Evolutionary conservation across 2,797 vertebrate species (phyloP).

Genomic region (Enteromius treurensis): DNA sequence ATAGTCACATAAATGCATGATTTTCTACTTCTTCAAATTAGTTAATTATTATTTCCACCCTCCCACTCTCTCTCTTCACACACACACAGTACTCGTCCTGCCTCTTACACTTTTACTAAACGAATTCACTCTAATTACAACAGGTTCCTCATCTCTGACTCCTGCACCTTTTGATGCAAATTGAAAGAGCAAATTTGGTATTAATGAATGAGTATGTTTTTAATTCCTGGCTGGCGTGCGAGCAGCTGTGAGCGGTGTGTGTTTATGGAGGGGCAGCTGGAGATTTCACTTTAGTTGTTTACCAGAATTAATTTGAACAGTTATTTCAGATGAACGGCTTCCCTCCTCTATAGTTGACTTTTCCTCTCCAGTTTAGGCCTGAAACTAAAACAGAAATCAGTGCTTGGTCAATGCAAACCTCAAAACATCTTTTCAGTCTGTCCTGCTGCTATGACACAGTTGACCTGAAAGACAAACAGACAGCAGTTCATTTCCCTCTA

Average conservation of each 20-base stretch:
- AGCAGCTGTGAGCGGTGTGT: constrained; percentile 91
- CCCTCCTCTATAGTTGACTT: constrained; percentile 58
- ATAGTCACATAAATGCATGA: not conserved
- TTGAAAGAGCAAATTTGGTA: constrained; percentile 83
- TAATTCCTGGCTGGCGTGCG: constrained; percentile 90
- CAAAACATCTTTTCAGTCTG: not conserved
- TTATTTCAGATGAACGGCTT: constrained; percentile 92
- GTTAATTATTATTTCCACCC: not conserved
- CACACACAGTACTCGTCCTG: no score
- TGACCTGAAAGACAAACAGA: not conserved
- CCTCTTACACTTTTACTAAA: not conserved
- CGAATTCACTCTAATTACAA: constrained; percentile 10
- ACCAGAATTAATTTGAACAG: constrained; percentile 98
- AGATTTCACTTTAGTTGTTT: constrained; percentile 96
- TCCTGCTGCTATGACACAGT: not conserved
- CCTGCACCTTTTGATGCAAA: constrained; percentile 8
- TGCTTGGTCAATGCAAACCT: not conserved
- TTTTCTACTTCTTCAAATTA: not conserved
- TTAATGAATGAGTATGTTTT: constrained; percentile 98
- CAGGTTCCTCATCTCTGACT: constrained; percentile 18
- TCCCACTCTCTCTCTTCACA: not conserved
- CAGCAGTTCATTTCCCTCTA: not conserved
- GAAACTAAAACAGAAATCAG: not conserved
- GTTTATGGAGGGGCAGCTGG: constrained; percentile 90
- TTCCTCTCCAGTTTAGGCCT: constrained; percentile 57